These are phyloP conservation scores for Sparidentex hasta DNA, from an alignment of 2,797 vertebrate genomes.

Conservation along the genomic window DNA sequence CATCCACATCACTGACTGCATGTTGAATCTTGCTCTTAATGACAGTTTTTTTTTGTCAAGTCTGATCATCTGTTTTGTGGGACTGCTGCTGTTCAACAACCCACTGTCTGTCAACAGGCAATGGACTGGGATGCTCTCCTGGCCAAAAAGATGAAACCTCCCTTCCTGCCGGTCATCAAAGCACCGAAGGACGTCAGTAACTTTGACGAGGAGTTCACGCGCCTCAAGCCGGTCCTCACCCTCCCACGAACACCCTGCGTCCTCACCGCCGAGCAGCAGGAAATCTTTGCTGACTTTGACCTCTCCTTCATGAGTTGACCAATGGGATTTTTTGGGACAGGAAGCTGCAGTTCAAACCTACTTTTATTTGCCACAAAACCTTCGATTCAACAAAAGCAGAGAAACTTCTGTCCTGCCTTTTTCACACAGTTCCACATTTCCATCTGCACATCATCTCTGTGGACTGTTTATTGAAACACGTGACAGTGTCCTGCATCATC, in stretches of 20 bases:
- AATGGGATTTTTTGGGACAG: background rate
- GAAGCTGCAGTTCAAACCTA: background rate
- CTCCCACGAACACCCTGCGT: constrained; percentile 83
- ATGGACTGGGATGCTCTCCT: constrained; percentile 91
- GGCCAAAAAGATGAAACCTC: constrained; percentile 88
- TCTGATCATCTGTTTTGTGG: background rate
- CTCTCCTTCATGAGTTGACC: constrained; percentile 86
- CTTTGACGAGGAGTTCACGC: constrained; percentile 95
- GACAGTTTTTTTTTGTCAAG: background rate
- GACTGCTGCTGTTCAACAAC: background rate
- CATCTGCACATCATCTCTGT: background rate
- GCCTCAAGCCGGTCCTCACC: constrained; percentile 90
- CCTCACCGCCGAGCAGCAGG: constrained; percentile 88
- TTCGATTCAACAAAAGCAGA: constrained; percentile 13
- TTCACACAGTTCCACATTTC: constrained; percentile 3
- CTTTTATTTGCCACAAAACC: constrained; percentile 2
- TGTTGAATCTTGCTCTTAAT: background rate
- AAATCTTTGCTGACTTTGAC: constrained; percentile 92
- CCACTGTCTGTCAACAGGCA: constrained; percentile 74
- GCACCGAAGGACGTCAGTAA: constrained; percentile 89
- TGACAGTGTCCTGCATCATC: background rate
- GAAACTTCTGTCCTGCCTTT: constrained; percentile 4
- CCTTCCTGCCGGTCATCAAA: constrained; percentile 89
- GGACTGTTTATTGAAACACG: background rate
- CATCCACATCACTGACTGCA: background rate